Conservation (phyloP, 2,888 invertebrate species). For the Drosophila incognita region DNA sequence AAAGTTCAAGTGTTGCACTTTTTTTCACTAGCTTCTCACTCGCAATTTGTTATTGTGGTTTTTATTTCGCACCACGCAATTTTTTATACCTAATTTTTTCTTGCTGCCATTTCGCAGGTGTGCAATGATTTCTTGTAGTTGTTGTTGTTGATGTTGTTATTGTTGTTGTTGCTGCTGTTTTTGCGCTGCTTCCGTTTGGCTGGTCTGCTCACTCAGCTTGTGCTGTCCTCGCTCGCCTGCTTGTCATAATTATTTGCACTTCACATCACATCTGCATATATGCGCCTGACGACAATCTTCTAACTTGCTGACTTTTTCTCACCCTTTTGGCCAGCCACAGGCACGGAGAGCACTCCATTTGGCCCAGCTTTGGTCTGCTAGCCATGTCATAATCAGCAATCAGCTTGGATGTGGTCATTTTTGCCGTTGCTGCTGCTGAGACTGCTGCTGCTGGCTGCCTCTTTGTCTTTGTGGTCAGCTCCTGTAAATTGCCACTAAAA, state of each 20-base stretch:
- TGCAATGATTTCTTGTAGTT: slow-evolving; percentile 58
- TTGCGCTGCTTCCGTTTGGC: slow-evolving; percentile 64
- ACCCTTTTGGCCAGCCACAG: slow-evolving; percentile 44
- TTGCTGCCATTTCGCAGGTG: slow-evolving; percentile 61
- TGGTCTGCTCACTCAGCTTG: slow-evolving; percentile 3
- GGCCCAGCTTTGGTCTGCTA: neutral
- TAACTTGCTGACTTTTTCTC: slow-evolving; percentile 47
- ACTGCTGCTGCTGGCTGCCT: slow-evolving; percentile 8
- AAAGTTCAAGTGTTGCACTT: slow-evolving; percentile 78
- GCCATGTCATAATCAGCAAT: slow-evolving; percentile 69
- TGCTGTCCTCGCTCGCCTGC: slow-evolving; percentile 46
- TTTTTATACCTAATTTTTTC: slow-evolving; percentile 22
- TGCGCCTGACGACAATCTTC: slow-evolving; percentile 38
- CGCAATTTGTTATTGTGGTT: slow-evolving; percentile 15
- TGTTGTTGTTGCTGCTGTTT: slow-evolving; percentile 8
- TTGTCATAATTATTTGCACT: slow-evolving; percentile 80
- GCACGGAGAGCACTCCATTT: slow-evolving; percentile 10
- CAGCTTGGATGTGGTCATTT: slow-evolving; percentile 52
- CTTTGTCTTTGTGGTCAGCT: slow-evolving; percentile 74
- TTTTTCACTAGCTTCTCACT: slow-evolving; percentile 9
- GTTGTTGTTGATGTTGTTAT: slow-evolving; percentile 34
- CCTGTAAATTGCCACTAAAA: slow-evolving; percentile 82
- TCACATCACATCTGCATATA: slow-evolving; percentile 72
- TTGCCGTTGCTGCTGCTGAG: slow-evolving; percentile 15
- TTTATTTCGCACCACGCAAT: slow-evolving; percentile 53